These are phyloP conservation scores for Pilophorus perplexus DNA, from an alignment of 2,888 invertebrate species.

Conservation along the genomic window DNA sequence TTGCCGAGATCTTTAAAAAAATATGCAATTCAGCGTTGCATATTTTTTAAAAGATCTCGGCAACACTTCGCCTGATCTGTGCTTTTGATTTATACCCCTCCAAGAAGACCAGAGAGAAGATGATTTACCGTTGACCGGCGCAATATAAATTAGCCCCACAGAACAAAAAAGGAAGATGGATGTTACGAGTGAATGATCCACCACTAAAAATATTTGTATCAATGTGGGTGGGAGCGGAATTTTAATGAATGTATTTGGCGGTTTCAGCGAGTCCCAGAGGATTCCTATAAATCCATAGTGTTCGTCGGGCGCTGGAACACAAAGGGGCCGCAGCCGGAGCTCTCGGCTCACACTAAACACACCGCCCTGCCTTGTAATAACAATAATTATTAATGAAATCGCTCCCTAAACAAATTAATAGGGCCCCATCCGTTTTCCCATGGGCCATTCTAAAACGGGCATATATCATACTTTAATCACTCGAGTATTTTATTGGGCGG, in stretches of 20 bases:
- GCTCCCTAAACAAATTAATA: conserved; percentile 46
- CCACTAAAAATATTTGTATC: conserved; percentile 36
- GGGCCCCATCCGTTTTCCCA: conserved; percentile 43
- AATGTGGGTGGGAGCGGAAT: conserved; percentile 41
- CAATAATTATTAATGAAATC: conserved; percentile 46
- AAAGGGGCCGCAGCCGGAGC: conserved; percentile 36
- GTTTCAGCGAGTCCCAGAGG: conserved; percentile 9
- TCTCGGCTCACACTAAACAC: conserved; percentile 37
- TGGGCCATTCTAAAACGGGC: conserved; percentile 31
- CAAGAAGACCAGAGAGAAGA: background rate
- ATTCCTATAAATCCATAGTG: conserved; percentile 40
- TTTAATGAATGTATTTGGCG: conserved; percentile 42
- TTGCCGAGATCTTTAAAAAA: too few species aligned
- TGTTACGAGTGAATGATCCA: conserved; percentile 33
- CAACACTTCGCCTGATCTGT: too few species aligned
- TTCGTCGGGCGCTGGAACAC: conserved; percentile 35
- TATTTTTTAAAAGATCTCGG: too few species aligned
- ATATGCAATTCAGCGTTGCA: too few species aligned
- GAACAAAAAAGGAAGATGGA: too few species aligned
- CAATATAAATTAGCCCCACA: too few species aligned
- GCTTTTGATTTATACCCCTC: conserved; percentile 1
- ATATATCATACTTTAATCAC: conserved; percentile 41
- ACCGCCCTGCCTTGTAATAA: conserved; percentile 34
- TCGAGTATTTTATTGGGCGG: conserved; percentile 39
- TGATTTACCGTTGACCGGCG: conserved; percentile 26